Percentiles rank a stretch among this genome's conserved stretches.
These are phyloP conservation scores for Caenorhabditis wallacei DNA, from an alignment of 2,888 invertebrate species.

Conservation along the genomic window DNA sequence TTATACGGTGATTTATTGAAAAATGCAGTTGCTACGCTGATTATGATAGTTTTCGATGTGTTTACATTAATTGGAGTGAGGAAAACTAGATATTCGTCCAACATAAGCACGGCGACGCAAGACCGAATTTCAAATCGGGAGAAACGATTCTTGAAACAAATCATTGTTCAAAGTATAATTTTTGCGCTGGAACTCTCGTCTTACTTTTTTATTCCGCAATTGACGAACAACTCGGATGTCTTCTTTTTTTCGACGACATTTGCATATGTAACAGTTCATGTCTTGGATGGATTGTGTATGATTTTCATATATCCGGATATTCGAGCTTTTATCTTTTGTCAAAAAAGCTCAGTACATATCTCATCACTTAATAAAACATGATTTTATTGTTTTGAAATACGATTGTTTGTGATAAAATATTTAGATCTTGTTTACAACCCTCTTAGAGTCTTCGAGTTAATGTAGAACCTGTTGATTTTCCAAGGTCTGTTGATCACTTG, in stretches of 20 bases:
- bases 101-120: not conserved
- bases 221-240: not conserved
- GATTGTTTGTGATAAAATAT: no score
- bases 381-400: not conserved
- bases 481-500: no score
- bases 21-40: not conserved
- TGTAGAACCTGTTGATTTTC: no score
- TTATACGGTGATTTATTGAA: conserved; percentile 25
- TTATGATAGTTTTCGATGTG: conserved; percentile 25
- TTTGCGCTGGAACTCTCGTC: conserved; percentile 19
- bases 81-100: not conserved
- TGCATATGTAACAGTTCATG: conserved; percentile 19
- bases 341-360: not conserved
- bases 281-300: conserved; percentile 19
- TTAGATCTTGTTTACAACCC: no score
- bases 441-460: no score
- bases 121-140: conserved; percentile 7
- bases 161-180: conserved; percentile 9
- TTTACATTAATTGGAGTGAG: conserved; percentile 1
- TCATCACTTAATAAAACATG: conserved; percentile 16
- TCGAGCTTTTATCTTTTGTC: not conserved
- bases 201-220: conserved; percentile 21
- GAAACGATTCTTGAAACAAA: conserved; percentile 23
- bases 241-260: conserved; percentile 25
- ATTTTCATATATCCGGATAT: conserved; percentile 8